Base-by-base conservation (phyloP, 2,888 invertebrate species). In the Tanytarsus gracilentus region DNA sequence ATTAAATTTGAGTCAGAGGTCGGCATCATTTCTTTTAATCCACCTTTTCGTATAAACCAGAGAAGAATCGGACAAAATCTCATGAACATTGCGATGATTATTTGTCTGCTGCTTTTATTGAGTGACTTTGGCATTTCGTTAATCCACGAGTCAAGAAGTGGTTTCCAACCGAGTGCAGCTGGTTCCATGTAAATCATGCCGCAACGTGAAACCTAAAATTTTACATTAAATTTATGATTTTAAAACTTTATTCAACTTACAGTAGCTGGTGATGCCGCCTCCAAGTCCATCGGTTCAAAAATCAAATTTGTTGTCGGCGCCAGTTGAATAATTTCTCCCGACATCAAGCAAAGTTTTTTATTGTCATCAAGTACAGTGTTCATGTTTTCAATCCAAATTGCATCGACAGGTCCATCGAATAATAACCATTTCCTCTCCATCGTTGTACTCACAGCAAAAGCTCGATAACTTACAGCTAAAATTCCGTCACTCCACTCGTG, bases 141-240 rank as follows among this genome's bases (percentile, higher is more conserved):
- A 64, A 94, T 77, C 90, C 95, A 96, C 0, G 94, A 93, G 61
- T 81, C 77, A 29, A 94, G 70, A 29, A 96, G 71, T 0, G 91
- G 88, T 65, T 88, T 83, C 96, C 96, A 97, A 6, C 96, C 95
- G n/a, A 96, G 77, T 0, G 87, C 85, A 27, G 79, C 77, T 0
- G 94, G 93, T 71, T 96, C 95, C 82, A 96, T 80, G 71, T 95
- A 96, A 66, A 97, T 91, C 94, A 97, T 96, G 39, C 96, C 96
- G 71, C 94, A 95, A 30, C 96, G 83, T 1, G 94, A 95, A 1
- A 96, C 44, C 44, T 44, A 9, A 44, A 6, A 44, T 16, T 6
- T 39, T 2, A 8, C n/a, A n/a, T n/a, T 7, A 40, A 16, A 40
- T 25, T 23, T 21, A 58, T n/a, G 8, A 48, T 11, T 16, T 14